These are phyloP conservation scores for Actinernus sp. DNA, from an alignment of 92 coral and sea anemone genomes.

Conservation along the genomic window DNA sequence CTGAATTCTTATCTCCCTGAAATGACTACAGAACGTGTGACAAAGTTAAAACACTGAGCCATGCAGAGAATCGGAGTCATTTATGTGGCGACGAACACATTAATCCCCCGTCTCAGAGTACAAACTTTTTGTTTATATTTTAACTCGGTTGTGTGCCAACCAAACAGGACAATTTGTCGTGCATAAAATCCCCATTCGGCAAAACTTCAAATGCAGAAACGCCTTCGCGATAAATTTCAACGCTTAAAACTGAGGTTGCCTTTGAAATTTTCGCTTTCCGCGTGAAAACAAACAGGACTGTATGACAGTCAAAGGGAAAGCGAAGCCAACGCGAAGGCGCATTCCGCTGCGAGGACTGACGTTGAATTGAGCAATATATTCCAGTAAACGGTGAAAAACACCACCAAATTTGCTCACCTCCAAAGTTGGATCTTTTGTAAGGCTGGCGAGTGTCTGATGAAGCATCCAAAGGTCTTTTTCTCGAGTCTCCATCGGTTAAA, in stretches of 20 bases:
- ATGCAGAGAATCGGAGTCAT: neutral
- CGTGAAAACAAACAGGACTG: too few relatives aligned
- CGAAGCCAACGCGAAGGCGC: too few relatives aligned
- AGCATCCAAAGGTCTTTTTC: constrained; percentile 93
- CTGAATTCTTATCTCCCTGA: constrained; percentile 19
- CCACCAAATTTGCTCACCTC: constrained; percentile 68
- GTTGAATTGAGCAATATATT: constrained; percentile 39
- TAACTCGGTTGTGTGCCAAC: constrained; percentile 59
- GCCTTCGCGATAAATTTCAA: neutral
- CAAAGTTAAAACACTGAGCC: constrained; percentile 24
- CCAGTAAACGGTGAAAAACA: neutral
- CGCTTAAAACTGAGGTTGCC: too few relatives aligned
- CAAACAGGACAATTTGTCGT: constrained; percentile 72
- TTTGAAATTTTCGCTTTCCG: too few relatives aligned
- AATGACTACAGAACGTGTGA: constrained; percentile 8
- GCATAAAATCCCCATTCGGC: constrained; percentile 50
- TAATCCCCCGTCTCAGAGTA: neutral
- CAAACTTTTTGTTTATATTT: constrained; percentile 58
- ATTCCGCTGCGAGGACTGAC: too few relatives aligned
- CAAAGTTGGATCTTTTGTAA: constrained; percentile 93
- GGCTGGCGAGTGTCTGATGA: constrained; percentile 84
- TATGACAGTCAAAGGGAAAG: too few relatives aligned
- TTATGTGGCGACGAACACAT: neutral
- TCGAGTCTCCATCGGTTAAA: constrained; percentile 83
- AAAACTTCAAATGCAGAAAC: constrained; percentile 8